These are phyloP conservation scores for Centropristis striata DNA, from an alignment of 2,113 vertebrate species.

Conservation along the genomic window DNA sequence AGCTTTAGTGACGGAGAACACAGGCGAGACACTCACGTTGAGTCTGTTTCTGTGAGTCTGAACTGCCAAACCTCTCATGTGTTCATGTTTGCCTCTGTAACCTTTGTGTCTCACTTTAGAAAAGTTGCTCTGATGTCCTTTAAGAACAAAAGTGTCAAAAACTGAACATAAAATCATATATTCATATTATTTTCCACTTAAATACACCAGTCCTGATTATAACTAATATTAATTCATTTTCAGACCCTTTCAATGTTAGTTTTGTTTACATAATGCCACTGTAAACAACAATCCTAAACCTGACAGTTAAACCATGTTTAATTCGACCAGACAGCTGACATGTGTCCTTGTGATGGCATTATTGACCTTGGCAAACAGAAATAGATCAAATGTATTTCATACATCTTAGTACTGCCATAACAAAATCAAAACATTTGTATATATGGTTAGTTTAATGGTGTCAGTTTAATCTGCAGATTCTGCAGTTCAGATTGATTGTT, in stretches of 20 bases:
- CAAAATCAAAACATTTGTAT: neutral
- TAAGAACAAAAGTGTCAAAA: too few species aligned
- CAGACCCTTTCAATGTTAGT: too few species aligned
- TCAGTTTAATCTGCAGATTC: neutral
- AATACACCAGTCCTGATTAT: too few species aligned
- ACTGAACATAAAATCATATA: too few species aligned
- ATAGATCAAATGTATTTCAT: neutral
- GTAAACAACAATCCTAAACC: neutral
- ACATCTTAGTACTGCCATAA: neutral
- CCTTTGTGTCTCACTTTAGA: too few species aligned
- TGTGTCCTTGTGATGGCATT: neutral
- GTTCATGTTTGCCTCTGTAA: neutral
- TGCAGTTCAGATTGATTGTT: neutral
- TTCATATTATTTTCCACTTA: too few species aligned
- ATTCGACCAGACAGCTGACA: neutral
- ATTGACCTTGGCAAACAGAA: neutral
- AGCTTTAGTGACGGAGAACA: constrained; percentile 5
- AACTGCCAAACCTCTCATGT: neutral
- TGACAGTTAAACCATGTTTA: neutral
- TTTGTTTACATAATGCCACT: too few species aligned
- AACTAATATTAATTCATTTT: too few species aligned
- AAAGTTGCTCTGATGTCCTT: too few species aligned
- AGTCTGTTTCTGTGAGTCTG: neutral
- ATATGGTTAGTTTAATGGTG: neutral
- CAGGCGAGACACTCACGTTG: too few species aligned